These are phyloP conservation scores for Leuciscus waleckii DNA, from an alignment of 2,797 vertebrate species.

Conservation along the genomic window DNA sequence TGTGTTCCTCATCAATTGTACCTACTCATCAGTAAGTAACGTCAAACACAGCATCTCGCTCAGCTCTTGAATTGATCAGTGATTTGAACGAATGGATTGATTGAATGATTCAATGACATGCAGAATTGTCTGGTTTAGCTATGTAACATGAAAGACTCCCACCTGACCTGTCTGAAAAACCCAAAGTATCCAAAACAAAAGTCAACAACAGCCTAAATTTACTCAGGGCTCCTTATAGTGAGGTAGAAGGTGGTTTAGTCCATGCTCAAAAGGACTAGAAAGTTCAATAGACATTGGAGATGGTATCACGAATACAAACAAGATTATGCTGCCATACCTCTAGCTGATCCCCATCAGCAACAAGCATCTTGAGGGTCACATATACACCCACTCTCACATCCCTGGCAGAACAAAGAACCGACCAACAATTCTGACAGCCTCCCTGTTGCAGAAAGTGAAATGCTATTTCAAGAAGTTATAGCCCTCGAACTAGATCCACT, in stretches of 20 bases:
- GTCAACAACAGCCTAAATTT: conserved; percentile 3
- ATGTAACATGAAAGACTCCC: not conserved
- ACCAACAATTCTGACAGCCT: conserved; percentile 9
- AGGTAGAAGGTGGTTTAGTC: not conserved
- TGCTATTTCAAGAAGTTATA: conserved; percentile 26
- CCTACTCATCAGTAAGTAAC: not conserved
- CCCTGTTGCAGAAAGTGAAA: conserved; percentile 16
- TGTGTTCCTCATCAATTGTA: not conserved
- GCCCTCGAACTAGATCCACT: conserved; percentile 6
- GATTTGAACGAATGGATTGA: not conserved
- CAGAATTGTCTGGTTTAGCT: not conserved
- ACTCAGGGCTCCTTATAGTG: not conserved
- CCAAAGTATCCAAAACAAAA: not conserved
- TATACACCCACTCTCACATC: conserved; percentile 35
- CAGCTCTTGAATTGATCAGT: not conserved
- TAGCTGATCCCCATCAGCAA: conserved; percentile 14
- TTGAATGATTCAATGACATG: not conserved
- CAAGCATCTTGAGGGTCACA: not conserved
- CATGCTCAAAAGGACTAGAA: conserved; percentile 7
- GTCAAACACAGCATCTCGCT: not conserved
- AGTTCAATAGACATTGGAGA: not conserved
- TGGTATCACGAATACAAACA: not conserved
- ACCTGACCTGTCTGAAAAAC: conserved; percentile 4
- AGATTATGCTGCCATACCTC: not conserved
- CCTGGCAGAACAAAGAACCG: conserved; percentile 28